Conservation (phyloP, 2,797 vertebrate species). For the Protonibea diacanthus region DNA sequence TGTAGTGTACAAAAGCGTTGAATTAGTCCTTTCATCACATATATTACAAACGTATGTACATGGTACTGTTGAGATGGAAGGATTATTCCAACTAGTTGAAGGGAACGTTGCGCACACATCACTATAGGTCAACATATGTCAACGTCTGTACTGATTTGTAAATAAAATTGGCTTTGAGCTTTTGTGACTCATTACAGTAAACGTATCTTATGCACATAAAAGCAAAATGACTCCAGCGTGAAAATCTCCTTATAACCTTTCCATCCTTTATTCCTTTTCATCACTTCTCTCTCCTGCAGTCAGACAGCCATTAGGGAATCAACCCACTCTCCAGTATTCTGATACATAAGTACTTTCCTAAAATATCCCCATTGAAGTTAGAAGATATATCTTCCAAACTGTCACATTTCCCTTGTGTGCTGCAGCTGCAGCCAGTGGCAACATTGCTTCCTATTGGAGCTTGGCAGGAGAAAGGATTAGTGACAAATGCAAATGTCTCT, state of each 20-base stretch:
- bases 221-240: constrained; percentile 4
- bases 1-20: not conserved
- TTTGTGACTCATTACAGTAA: not conserved
- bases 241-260: constrained; percentile 34
- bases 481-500: constrained; percentile 46
- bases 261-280: constrained; percentile 33
- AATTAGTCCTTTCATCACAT: not conserved
- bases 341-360: constrained; percentile 54
- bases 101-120: constrained; percentile 2
- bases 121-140: constrained; percentile 1
- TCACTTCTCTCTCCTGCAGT: constrained; percentile 40
- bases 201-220: constrained; percentile 7
- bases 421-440: constrained; percentile 52
- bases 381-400: constrained; percentile 46
- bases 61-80: not conserved
- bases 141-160: not conserved
- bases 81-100: not conserved
- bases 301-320: constrained; percentile 49
- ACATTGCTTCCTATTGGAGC: constrained; percentile 36
- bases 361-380: constrained; percentile 63
- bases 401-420: constrained; percentile 52
- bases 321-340: constrained; percentile 40
- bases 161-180: not conserved
- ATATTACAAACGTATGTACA: not conserved
- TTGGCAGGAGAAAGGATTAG: constrained; percentile 62